Evolutionary conservation across 2,113 vertebrate genomes (phyloP).

Genomic region (Willisornis vidua): DNA sequence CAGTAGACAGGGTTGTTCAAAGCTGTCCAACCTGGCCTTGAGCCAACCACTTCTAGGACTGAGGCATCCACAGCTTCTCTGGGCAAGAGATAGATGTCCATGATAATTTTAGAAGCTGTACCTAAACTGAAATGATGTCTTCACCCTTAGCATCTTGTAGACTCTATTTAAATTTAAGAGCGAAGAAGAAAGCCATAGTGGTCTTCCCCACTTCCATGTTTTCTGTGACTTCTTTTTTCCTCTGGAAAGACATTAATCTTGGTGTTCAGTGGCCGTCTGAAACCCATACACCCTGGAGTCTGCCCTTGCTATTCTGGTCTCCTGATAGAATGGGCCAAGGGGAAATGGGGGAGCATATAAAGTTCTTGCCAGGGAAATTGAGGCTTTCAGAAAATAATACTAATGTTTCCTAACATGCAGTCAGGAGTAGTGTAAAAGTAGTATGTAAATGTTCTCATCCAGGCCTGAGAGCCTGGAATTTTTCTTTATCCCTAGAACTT

Average conservation of each 20-base stretch:
- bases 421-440: background rate
- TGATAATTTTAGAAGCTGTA: background rate
- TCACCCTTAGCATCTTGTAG: accelerated
- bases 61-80: background rate
- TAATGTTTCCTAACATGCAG: background rate
- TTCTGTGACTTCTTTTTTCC: background rate
- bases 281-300: background rate
- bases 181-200: background rate
- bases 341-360: background rate
- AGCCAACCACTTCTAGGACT: background rate
- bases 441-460: background rate
- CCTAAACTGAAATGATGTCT: background rate
- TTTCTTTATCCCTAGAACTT: background rate
- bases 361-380: background rate
- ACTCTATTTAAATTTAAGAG: background rate
- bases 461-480: background rate
- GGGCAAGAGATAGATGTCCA: background rate
- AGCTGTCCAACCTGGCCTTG: background rate
- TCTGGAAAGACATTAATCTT: background rate
- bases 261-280: background rate
- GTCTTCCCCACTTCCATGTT: background rate
- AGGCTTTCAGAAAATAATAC: background rate
- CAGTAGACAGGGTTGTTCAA: background rate
- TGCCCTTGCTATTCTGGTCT: background rate
- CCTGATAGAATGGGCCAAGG: background rate